phyloP scores from a whole-genome alignment of 23 tunicate species.

The Phallusia fumigata region DNA sequence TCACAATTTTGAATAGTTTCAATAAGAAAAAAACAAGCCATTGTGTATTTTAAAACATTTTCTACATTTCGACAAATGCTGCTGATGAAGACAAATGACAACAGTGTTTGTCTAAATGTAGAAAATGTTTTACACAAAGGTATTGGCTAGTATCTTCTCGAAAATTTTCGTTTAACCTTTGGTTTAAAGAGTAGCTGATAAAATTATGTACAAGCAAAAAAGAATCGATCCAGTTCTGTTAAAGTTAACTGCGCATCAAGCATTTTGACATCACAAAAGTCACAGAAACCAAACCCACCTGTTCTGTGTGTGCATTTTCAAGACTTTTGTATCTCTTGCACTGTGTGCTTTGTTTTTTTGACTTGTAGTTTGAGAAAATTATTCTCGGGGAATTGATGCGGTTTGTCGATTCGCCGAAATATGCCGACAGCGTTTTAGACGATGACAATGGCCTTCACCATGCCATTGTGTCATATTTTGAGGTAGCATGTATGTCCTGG shows the following conservation, averaged over 20 bases:
- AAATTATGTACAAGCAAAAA: neutral
- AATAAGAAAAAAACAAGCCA: no score
- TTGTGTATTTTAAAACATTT: no score
- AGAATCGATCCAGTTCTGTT: neutral
- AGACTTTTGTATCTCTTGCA: no score
- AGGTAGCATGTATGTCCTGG: slow-evolving; percentile 24
- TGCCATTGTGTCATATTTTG: slow-evolving; percentile 38
- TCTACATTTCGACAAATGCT: no score
- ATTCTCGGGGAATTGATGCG: slow-evolving; percentile 37
- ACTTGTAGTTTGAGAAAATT: slow-evolving; percentile 44
- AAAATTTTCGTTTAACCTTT: no score
- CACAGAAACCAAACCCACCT: no score
- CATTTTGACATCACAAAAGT: no score
- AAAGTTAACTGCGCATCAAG: neutral
- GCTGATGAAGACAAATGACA: no score
- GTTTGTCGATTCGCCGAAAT: slow-evolving; percentile 2
- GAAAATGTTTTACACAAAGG: no score
- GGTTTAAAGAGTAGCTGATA: neutral
- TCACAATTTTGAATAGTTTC: no score
- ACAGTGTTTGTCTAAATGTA: no score
- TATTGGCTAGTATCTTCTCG: no score
- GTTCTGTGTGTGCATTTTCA: neutral
- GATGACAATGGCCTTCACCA: slow-evolving; percentile 38
- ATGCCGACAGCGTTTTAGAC: neutral
- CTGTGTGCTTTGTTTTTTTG: neutral